A percentile compares a stretch with the other conserved stretches of the same genome.
Evolutionary conservation across 30 jellyfish, hydroid and myxozoan genomes (phyloP).

Genomic region (Nemopilema nomurai): DNA sequence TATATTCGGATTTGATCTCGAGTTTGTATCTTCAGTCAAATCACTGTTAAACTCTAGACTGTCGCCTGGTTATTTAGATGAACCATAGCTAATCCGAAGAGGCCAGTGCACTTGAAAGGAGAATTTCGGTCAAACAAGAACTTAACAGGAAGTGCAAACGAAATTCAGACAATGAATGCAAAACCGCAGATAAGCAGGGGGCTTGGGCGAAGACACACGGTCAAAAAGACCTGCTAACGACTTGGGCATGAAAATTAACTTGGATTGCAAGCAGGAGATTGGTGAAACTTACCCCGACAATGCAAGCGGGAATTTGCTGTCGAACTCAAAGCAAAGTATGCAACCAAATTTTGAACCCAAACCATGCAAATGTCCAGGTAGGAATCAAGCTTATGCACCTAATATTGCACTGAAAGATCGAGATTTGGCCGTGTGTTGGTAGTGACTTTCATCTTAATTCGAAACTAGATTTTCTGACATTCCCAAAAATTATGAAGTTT

Average conservation of each 20-base stretch:
- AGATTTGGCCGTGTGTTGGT: too few species aligned
- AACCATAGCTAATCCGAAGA: background rate
- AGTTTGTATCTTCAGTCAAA: background rate
- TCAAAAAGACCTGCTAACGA: background rate
- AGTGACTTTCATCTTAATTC: too few species aligned
- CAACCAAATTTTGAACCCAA: constrained; percentile 27
- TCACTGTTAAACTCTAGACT: background rate
- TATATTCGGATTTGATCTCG: background rate
- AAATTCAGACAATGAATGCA: background rate
- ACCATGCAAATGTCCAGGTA: constrained; percentile 36
- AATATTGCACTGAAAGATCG: too few species aligned
- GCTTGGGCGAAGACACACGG: background rate
- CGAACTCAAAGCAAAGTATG: background rate
- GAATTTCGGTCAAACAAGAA: background rate
- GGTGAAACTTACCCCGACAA: background rate
- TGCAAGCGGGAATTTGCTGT: background rate
- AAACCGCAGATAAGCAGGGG: background rate
- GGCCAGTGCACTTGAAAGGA: background rate
- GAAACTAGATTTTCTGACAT: too few species aligned
- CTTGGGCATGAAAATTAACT: background rate
- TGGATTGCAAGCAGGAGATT: background rate
- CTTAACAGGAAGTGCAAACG: background rate
- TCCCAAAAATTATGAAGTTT: too few species aligned
- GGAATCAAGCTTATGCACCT: background rate
- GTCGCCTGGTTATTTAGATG: background rate